phyloP scores from a whole-genome alignment of 1,140 invertebrate species.

The Sycobia sp. region DNA sequence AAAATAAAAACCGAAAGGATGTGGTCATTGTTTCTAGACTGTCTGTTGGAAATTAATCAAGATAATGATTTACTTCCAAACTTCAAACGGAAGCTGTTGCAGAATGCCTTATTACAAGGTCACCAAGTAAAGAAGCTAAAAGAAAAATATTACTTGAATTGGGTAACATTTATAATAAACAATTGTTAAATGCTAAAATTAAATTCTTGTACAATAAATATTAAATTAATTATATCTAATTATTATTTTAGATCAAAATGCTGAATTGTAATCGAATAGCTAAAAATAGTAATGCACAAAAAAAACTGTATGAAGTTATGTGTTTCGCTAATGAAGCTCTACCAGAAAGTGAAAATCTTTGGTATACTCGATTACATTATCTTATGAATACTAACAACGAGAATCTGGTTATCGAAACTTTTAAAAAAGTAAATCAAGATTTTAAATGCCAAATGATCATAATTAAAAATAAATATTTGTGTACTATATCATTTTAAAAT shows the following conservation, averaged over 20 bases:
- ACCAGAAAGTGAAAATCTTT: conserved; percentile 58
- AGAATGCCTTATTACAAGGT: conserved; percentile 56
- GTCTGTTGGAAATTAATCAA: conserved; percentile 59
- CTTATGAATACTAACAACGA: conserved; percentile 51
- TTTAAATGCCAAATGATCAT: conserved; percentile 2
- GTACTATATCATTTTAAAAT: conserved; percentile 3
- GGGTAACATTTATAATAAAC: conserved; percentile 47
- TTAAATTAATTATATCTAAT: conserved; percentile 26
- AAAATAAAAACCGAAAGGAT: conserved; percentile 63
- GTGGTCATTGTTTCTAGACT: conserved; percentile 63
- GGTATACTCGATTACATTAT: conserved; percentile 57
- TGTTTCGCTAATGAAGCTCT: conserved; percentile 55
- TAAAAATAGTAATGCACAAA: conserved; percentile 40
- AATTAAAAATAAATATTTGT: neutral
- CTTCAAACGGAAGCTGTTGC: conserved; percentile 61
- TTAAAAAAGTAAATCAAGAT: conserved; percentile 45
- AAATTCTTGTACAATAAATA: conserved; percentile 20
- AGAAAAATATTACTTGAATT: conserved; percentile 63
- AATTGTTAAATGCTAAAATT: conserved; percentile 8
- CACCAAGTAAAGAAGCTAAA: conserved; percentile 56
- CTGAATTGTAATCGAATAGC: conserved; percentile 43
- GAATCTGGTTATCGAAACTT: conserved; percentile 45
- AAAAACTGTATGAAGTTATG: conserved; percentile 56
- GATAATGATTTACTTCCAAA: conserved; percentile 51
- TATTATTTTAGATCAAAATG: conserved; percentile 50